Conservation (phyloP, 2,113 vertebrate species). For the Podarcis cretensis region DNA sequence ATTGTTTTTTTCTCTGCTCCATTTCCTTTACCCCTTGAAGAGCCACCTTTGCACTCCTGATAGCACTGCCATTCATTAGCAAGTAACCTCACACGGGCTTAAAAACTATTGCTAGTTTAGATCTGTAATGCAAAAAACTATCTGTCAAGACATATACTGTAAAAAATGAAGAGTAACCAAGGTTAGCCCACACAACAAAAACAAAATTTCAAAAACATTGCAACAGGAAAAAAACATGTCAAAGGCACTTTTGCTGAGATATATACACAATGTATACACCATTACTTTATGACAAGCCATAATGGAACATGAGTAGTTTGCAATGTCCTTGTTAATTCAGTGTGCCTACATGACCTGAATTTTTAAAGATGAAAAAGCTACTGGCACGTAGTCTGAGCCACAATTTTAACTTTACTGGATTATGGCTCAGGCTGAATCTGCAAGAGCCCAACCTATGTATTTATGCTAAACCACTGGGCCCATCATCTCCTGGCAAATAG, state of each 20-base stretch:
- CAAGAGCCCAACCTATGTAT: background rate
- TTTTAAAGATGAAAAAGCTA: background rate
- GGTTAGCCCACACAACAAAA: background rate
- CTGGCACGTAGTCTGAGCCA: background rate
- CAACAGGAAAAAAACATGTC: slow-evolving; percentile 5
- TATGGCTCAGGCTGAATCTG: background rate
- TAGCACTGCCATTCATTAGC: background rate
- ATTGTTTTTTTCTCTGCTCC: background rate
- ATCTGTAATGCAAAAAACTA: background rate
- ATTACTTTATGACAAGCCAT: slow-evolving; percentile 8
- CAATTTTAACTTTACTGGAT: background rate
- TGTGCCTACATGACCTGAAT: background rate
- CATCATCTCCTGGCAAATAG: too few relatives aligned
- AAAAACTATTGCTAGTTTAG: background rate
- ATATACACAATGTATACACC: background rate
- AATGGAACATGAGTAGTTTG: background rate
- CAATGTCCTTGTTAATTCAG: slow-evolving; percentile 1
- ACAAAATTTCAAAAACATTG: background rate
- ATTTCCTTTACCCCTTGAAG: background rate
- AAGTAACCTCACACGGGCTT: background rate
- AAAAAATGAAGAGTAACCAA: background rate
- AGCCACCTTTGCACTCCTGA: background rate
- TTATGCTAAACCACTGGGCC: background rate
- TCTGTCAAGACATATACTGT: background rate
- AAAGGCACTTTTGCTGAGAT: slow-evolving; percentile 1